Percentiles rank a stretch among this genome's conserved stretches.
These are phyloP conservation scores for Aleiodes alternator DNA, from an alignment of 2,888 invertebrate species.

Conservation along the genomic window DNA sequence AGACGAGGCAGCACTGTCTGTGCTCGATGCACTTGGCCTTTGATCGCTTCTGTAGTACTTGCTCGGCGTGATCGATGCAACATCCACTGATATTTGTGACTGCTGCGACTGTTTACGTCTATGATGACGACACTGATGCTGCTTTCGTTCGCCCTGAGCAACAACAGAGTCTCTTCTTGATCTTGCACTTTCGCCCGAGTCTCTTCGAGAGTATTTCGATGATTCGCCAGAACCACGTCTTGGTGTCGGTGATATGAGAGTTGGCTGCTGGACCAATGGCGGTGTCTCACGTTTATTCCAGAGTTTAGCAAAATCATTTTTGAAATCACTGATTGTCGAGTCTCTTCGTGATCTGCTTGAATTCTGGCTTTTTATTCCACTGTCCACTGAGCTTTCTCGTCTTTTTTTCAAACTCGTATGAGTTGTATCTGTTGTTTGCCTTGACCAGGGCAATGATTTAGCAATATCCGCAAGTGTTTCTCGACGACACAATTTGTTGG, in stretches of 20 bases:
- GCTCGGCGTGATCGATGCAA: constrained; percentile 63
- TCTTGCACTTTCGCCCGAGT: constrained; percentile 83
- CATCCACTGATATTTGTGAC: constrained; percentile 64
- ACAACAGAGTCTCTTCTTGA: constrained; percentile 82
- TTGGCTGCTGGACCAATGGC: constrained; percentile 67
- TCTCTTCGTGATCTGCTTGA: constrained; percentile 85
- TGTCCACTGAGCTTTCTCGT: constrained; percentile 92
- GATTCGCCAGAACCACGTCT: constrained; percentile 80
- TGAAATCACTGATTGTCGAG: constrained; percentile 82
- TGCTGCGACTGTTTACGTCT: constrained; percentile 73
- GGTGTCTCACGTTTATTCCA: constrained; percentile 76
- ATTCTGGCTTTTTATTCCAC: constrained; percentile 82
- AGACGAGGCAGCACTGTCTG: constrained; percentile 74
- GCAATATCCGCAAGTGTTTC: constrained; percentile 93
- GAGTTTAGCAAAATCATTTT: constrained; percentile 83
- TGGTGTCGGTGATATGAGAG: constrained; percentile 70
- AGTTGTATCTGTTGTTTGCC: constrained; percentile 77
- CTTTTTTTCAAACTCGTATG: constrained; percentile 80
- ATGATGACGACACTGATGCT: constrained; percentile 72
- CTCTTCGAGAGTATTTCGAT: constrained; percentile 79
- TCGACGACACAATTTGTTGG: constrained; percentile 82
- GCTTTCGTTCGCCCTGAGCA: constrained; percentile 69
- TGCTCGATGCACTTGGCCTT: constrained; percentile 84
- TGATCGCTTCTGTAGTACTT: constrained; percentile 81
- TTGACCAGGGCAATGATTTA: constrained; percentile 88